Evolutionary conservation across 2,888 invertebrate genomes (phyloP).

Genomic region (Nineta flava): DNA sequence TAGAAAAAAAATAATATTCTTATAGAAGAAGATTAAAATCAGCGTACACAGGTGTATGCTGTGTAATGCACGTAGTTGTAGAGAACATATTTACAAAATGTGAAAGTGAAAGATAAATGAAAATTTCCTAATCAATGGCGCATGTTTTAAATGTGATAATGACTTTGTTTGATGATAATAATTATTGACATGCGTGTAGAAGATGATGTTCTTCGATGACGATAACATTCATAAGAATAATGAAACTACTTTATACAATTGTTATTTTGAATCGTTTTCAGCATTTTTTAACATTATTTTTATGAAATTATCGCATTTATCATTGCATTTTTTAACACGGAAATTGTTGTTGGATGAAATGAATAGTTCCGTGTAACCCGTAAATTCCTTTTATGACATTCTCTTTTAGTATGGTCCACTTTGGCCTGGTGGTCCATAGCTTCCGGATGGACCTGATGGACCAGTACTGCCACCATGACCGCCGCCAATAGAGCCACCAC

Average conservation of each 20-base stretch:
- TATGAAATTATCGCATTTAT: neutral
- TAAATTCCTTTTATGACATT: neutral
- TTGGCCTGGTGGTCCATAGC: constrained; percentile 28
- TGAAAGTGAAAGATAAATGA: no score
- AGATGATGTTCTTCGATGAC: no score
- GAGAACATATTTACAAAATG: no score
- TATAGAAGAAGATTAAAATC: no score
- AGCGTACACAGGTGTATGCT: no score
- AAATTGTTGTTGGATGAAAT: neutral
- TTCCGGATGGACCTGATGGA: constrained; percentile 30
- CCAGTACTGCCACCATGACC: constrained; percentile 24
- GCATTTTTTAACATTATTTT: neutral
- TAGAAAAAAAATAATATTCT: no score
- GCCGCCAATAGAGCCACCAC: constrained; percentile 18
- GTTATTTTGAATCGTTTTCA: neutral
- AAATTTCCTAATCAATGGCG: no score
- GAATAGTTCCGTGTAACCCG: neutral
- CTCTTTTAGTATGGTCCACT: constrained; percentile 28
- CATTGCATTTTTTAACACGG: neutral
- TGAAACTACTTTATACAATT: neutral
- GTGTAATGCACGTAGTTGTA: no score
- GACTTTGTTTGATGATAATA: no score
- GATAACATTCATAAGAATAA: neutral
- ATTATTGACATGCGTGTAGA: no score
- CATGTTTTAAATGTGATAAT: no score